A percentile compares a stretch with the other conserved stretches of the same genome.
Conservation (phyloP, 2,888 invertebrate species). For the Melangyna quadrimaculata region DNA sequence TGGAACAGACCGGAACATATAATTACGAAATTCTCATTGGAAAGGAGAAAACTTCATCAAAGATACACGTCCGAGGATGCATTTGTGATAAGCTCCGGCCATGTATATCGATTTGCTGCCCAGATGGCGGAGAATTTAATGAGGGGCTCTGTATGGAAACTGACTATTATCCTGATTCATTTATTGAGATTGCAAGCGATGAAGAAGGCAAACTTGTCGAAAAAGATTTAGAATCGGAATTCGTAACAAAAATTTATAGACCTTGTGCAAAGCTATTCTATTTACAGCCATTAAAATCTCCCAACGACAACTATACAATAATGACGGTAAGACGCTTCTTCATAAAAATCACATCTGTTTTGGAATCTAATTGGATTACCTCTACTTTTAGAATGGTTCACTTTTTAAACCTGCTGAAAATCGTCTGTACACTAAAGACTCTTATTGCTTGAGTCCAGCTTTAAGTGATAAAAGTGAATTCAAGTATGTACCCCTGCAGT, state of each 20-base stretch:
- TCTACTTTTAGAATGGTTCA: not conserved
- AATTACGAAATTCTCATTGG: constrained; percentile 60
- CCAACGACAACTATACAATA: not conserved
- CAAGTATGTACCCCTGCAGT: not conserved
- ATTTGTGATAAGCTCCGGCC: constrained; percentile 73
- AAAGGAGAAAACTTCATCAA: not conserved
- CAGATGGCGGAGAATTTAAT: not conserved
- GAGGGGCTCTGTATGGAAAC: not conserved
- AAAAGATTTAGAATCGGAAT: not conserved
- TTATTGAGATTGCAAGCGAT: not conserved
- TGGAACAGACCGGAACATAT: constrained; percentile 66
- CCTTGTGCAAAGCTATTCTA: no score
- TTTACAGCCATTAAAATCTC: no score
- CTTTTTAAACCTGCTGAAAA: not conserved
- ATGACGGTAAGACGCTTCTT: not conserved
- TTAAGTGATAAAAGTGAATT: not conserved
- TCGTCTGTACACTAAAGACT: not conserved
- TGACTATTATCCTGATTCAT: no score
- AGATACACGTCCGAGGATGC: constrained; percentile 75
- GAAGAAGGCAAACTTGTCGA: rapidly evolving
- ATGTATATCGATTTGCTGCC: not conserved
- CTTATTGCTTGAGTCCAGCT: not conserved
- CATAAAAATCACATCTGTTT: not conserved
- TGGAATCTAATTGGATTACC: not conserved
- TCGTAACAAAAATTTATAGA: not conserved